Evolutionary conservation across 2,797 vertebrate species (phyloP).

Genomic region (Acropternis orthonyx): DNA sequence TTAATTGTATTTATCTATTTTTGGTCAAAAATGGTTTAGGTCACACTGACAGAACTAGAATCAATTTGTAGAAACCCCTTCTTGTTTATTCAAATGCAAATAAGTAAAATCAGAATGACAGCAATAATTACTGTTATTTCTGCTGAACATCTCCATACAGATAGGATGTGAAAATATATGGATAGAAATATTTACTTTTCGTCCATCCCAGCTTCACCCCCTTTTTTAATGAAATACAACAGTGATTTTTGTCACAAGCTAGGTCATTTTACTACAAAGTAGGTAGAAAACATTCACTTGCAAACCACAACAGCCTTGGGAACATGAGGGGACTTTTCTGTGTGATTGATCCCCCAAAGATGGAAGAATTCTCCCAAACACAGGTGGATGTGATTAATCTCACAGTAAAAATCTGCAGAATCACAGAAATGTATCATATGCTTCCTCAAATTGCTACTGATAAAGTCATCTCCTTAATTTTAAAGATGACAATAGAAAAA

Average conservation of each 20-base stretch:
- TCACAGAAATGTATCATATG: background rate
- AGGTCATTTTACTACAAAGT: background rate
- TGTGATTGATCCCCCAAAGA: rapidly evolving
- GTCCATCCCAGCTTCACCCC: background rate
- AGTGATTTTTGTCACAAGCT: background rate
- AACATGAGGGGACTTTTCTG: background rate
- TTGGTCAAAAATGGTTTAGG: background rate
- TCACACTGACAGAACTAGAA: conserved; percentile 2
- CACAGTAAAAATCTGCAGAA: background rate
- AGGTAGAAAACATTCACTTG: background rate
- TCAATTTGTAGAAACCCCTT: background rate
- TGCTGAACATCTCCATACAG: background rate
- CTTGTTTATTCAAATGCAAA: conserved; percentile 46
- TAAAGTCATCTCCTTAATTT: background rate
- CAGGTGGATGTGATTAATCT: background rate
- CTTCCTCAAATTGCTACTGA: background rate
- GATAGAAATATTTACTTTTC: background rate
- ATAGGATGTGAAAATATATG: background rate
- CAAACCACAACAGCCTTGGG: background rate
- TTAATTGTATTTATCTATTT: conserved; percentile 19
- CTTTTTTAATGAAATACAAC: background rate
- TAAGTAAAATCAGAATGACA: conserved; percentile 10
- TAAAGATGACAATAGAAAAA: background rate
- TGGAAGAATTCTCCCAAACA: background rate
- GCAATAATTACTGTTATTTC: conserved; percentile 21